Evolutionary conservation across 2,888 invertebrate species (phyloP), one percentile per base, ranked within the genome.

Genomic region (Agrochola lota): DNA sequence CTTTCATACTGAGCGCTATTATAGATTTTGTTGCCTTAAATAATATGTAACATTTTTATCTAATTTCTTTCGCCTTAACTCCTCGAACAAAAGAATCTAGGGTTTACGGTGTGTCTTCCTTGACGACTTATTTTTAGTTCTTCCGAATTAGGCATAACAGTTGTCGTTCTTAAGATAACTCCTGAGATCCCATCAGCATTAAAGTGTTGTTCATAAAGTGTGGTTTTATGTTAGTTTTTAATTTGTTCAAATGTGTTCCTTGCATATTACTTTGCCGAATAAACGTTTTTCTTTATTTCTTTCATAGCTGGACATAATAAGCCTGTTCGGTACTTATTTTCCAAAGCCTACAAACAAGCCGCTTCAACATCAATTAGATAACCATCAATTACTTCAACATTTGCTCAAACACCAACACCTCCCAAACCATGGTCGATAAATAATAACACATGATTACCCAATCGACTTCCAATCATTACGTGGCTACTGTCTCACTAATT

Each of bases 401-500:
- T 64, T 69, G 63, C 15, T 59, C 60, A 74, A 3, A 57, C n/a
- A 57, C 26, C 30, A 52, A 68, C 60, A 80, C 71, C 59, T 77
- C 70, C 67, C 40, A 66, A 72, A 71, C 52, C 52, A 72, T 35
- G 49, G 23, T 26, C 79, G 70, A 78, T 81, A 80, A 80, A 79
- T 76, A 80, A 79, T 76, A 78, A 75, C 60, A 40, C 17, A 78
- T 66, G 72, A 77, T 87, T 87, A 83, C 84, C 55, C 78, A 87
- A 88, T 85, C 68, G 12, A 71, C 77, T 67, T 80, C 78, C 80
- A 83, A 79, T 88, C 75, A 89, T 82, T 81, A 85, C 81, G 81
- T 74, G 60, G 81, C 86, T 86, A 77, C 84, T 85, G 85, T 81
- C 81, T 60, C 63, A 60, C 64, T 87, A 84, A 84, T 89, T 89